These are phyloP conservation scores for Actias luna DNA, from an alignment of 2,888 invertebrate species.

Conservation along the genomic window DNA sequence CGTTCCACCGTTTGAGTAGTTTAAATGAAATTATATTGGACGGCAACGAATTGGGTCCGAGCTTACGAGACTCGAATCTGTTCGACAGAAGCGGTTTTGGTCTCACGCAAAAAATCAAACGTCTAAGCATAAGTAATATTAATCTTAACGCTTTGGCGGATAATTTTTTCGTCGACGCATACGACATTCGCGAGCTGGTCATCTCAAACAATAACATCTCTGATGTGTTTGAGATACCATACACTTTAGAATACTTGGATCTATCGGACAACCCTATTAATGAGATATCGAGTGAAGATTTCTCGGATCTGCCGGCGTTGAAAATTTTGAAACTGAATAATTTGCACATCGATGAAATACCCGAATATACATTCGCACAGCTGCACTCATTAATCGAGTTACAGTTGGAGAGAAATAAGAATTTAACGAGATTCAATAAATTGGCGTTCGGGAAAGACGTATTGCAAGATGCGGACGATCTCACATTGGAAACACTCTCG, in stretches of 20 bases:
- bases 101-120: conserved; percentile 56
- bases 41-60: conserved; percentile 64
- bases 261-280: conserved; percentile 82
- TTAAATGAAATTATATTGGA: conserved; percentile 68
- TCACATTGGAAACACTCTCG: conserved; percentile 67
- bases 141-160: conserved; percentile 53
- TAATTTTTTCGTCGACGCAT: conserved; percentile 68
- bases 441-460: conserved; percentile 65
- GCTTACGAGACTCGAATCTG: conserved; percentile 51
- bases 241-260: conserved; percentile 81
- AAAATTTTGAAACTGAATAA: conserved; percentile 80
- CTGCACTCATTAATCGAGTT: conserved; percentile 75
- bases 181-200: conserved; percentile 67
- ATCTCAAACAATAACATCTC: conserved; percentile 80
- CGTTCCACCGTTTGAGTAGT: conserved; percentile 59
- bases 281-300: conserved; percentile 71
- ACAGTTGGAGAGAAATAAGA: conserved; percentile 79
- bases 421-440: conserved; percentile 73
- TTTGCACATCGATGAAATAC: conserved; percentile 75
- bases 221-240: conserved; percentile 80
- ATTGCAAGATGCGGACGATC: conserved; percentile 64
- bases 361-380: conserved; percentile 80
- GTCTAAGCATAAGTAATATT: conserved; percentile 58
- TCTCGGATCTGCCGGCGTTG: conserved; percentile 74
- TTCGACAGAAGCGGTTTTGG: conserved; percentile 66